Evolutionary conservation across 2,797 vertebrate genomes (phyloP).

Genomic region (Selene dorsalis): DNA sequence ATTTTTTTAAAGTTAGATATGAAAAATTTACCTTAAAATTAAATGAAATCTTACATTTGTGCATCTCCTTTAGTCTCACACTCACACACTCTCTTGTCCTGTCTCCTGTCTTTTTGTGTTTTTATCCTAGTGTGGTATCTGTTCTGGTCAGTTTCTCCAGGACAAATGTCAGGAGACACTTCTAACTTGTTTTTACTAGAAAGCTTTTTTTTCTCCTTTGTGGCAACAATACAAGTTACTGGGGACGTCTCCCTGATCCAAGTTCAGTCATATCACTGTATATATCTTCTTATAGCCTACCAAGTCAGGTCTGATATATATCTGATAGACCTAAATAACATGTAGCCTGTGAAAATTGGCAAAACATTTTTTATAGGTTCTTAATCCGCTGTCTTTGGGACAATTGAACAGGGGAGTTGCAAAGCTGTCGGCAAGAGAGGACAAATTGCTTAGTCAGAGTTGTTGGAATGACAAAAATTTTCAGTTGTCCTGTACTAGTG

Average conservation of each 20-base stretch:
- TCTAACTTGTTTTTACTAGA: not conserved
- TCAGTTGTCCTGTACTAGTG: not conserved
- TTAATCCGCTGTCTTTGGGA: not conserved
- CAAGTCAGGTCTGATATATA: no score
- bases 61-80: not conserved
- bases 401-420: not conserved
- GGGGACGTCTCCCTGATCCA: not conserved
- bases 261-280: not conserved
- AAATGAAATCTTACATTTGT: not conserved
- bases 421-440: not conserved
- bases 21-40: not conserved
- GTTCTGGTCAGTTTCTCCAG: not conserved
- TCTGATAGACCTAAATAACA: not conserved
- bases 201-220: not conserved
- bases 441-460: not conserved
- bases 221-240: constrained; percentile 1
- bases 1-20: not conserved
- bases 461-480: not conserved
- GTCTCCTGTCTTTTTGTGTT: not conserved
- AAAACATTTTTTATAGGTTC: not conserved
- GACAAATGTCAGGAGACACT: not conserved
- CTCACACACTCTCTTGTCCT: not conserved
- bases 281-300: not conserved
- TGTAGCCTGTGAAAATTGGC: not conserved
- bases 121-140: not conserved